Base-by-base conservation (phyloP, 2,888 invertebrate species). In the Agriopis leucophaearia region DNA sequence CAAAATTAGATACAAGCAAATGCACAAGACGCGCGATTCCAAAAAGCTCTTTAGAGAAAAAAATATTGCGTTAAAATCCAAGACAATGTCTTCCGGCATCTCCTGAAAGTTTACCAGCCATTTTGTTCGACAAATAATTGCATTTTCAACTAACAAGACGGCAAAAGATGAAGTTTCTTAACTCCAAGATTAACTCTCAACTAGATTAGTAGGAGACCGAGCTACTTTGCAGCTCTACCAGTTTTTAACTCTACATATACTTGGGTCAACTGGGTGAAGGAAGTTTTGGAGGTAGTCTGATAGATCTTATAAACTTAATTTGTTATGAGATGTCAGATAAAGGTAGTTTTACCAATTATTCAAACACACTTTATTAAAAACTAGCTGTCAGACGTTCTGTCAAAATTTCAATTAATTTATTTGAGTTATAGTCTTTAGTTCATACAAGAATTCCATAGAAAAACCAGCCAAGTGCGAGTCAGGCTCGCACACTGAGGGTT, bases 181-280 rank as follows among this genome's bases (percentile, higher is more conserved):
- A 45, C 64, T 59, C n/a, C 1, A 55, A 48, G 66, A 66, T 66
- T 55, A 61, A 66, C 61, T 66, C 56, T 56, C 56, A 56, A 61
- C 50, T 56, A 35, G 61, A 66, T 66, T 66, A 65, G 54, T 60
- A 16, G 38, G 47, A 48, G 51, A 52, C 51, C 58, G 44, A 16
- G 44, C 45, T 52, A 45, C 47, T 60, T 60, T 47, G 65, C 40
- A 4, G 38, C 38, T 50, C 27, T 0, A 40, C 27, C 16, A 51
- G 47, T 13, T 59, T 65, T 65, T 54, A 58, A 45, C 57, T 60
- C 36, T 36, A 64, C 64, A 58, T 52, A 51, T 36, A 45, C 48
- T 16, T 45, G 38, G 35, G 8, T 13, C 9, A 48, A 35, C 35
- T 13, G 50, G 50, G 56, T 47, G 36, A 38, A 27, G 12, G 35